Evolutionary conservation across 2,113 vertebrate species (phyloP), one percentile per base, ranked within the genome.

Genomic region (Catharus minimus): DNA sequence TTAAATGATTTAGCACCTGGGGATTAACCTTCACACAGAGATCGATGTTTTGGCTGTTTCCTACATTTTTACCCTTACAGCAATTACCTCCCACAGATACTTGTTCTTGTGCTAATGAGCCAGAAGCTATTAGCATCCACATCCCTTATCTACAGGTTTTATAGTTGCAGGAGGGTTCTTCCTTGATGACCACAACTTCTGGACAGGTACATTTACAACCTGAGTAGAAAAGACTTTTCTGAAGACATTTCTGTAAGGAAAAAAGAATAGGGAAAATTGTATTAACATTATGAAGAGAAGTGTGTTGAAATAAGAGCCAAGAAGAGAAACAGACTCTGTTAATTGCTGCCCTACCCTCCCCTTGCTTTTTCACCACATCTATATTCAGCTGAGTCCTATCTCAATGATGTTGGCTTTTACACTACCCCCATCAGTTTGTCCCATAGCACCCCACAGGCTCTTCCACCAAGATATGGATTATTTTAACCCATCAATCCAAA

Each of bases 1-100:
- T 86, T 47, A 82, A 91, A 85, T 95, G 88, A 95, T 95, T 95
- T 94, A 96, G 67, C 72, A 88, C 85, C 92, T 91, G 60, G 68
- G 72, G 82, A 92, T 92, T 95, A 94, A 94, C 93, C 73, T 91
- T 95, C 91, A 91, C 76, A 88, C 30, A 47, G 60, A 95, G 82
- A 95, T 92, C 15, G 22, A 94, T 94, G 90, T 75, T 95, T 92
- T 92, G 72, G 82, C 92, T 95, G 88, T 89, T 95, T 95, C 68
- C 72, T 95, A 66, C 79, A 24, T 95, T 94, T 91, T 91, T 72
- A 77, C 52, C 90, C 64, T 80, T 66, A 86, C 60, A 91, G 90
- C 94, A 96, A 90, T 95, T 96, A 91, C 88, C 92, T 91, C 93
- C 90, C 72, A 88, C 95, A 86, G 93, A 77, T 16, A 82, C 76